A percentile compares a stretch with the other conserved stretches of the same genome.
These are phyloP conservation scores for Fregata magnificens DNA, from an alignment of 2,113 vertebrate genomes.

Conservation along the genomic window DNA sequence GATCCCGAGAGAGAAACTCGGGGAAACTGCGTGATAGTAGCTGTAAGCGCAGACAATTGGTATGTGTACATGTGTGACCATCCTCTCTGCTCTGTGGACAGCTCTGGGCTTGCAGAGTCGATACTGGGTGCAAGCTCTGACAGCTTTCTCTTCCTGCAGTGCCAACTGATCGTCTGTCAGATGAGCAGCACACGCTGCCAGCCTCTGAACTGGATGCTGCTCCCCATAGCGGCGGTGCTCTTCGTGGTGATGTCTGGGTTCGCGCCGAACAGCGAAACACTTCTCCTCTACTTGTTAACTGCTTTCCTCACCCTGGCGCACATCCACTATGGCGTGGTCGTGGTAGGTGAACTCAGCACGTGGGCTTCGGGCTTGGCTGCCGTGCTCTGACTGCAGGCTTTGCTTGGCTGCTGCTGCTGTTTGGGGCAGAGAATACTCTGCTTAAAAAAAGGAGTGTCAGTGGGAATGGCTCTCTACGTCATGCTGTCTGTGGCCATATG, in stretches of 20 bases:
- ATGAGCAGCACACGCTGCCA: conserved; percentile 96
- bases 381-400: background rate
- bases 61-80: rapidly evolving
- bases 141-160: conserved; percentile 70
- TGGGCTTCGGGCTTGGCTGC: background rate
- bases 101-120: background rate
- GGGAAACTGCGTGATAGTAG: background rate
- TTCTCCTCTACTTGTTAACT: conserved; percentile 82
- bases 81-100: background rate
- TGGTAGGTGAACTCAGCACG: conserved; percentile 77
- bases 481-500: rapidly evolving
- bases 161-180: conserved; percentile 96
- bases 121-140: background rate
- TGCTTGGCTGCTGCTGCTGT: background rate
- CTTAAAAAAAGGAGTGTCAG: rapidly evolving
- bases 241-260: conserved; percentile 68
- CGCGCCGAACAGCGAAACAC: conserved; percentile 57
- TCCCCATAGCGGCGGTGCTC: conserved; percentile 83
- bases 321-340: conserved; percentile 91
- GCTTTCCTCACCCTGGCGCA: conserved; percentile 83
- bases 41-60: rapidly evolving
- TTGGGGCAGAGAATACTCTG: background rate
- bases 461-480: background rate
- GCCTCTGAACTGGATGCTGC: conserved; percentile 87
- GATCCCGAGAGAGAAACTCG: background rate